These are phyloP conservation scores for Centropristis striata DNA, from an alignment of 2,113 vertebrate genomes.

Conservation along the genomic window DNA sequence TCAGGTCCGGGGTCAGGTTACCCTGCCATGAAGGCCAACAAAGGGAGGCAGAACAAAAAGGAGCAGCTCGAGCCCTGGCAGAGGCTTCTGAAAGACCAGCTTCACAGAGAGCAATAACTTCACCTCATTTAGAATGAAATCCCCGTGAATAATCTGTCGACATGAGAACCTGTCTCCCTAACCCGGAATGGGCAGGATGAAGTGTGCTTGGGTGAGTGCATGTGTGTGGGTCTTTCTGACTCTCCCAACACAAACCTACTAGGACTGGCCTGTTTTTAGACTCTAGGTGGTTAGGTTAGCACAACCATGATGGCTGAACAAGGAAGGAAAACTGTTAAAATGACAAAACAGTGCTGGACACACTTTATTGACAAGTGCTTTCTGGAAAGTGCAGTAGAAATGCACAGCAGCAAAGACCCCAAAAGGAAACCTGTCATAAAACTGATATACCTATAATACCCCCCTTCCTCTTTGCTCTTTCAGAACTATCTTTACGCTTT, in stretches of 20 bases:
- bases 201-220: conserved; percentile 38
- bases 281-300: not conserved
- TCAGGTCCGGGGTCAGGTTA: conserved; percentile 60
- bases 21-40: conserved; percentile 53
- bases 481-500: conserved; percentile 67
- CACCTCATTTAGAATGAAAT: conserved; percentile 73
- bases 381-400: not conserved
- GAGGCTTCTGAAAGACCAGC: conserved; percentile 57
- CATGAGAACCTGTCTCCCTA: conserved; percentile 54
- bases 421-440: not conserved
- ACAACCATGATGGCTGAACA: not conserved
- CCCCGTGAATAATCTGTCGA: conserved; percentile 76
- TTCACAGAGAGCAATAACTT: conserved; percentile 69
- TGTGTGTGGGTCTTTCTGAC: conserved; percentile 26
- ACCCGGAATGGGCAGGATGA: conserved; percentile 37
- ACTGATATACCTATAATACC: conserved; percentile 24
- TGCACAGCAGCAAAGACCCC: not conserved
- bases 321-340: not conserved
- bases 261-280: conserved; percentile 6
- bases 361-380: not conserved
- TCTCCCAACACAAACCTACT: not conserved
- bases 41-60: conserved; percentile 61
- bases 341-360: not conserved
- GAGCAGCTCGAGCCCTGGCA: conserved; percentile 48
- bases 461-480: conserved; percentile 32